Conservation (phyloP, 2,888 invertebrate genomes). For the Rotaria socialis region DNA sequence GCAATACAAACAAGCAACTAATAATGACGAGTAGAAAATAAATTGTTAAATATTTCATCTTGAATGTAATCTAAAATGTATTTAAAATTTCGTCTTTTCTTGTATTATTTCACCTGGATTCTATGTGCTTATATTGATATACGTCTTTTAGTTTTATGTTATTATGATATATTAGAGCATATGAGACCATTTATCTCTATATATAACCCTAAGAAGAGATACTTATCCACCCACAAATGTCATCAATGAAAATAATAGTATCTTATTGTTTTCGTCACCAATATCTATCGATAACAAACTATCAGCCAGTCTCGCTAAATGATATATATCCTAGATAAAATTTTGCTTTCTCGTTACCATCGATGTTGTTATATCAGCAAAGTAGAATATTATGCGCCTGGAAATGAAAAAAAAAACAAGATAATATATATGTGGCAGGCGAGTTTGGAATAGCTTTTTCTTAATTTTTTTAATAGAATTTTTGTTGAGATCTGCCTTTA, state of each 20-base stretch:
- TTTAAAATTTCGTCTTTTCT: no score
- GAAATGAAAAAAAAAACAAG: no score
- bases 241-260: neutral
- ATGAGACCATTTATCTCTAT: neutral
- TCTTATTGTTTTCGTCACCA: neutral
- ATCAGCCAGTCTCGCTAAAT: neutral
- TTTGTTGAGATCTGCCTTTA: no score
- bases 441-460: no score
- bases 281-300: neutral
- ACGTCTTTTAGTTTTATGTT: no score
- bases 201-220: neutral
- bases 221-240: neutral
- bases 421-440: no score
- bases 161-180: neutral
- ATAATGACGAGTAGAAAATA: neutral
- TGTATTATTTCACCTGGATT: no score
- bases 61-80: neutral
- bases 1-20: neutral
- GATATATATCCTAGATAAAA: neutral
- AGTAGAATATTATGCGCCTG: no score
- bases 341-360: no score
- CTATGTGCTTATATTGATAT: no score
- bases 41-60: neutral
- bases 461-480: no score
- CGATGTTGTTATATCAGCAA: no score